Conservation (phyloP, 2,888 invertebrate species). For the Agonum fuliginosum region DNA sequence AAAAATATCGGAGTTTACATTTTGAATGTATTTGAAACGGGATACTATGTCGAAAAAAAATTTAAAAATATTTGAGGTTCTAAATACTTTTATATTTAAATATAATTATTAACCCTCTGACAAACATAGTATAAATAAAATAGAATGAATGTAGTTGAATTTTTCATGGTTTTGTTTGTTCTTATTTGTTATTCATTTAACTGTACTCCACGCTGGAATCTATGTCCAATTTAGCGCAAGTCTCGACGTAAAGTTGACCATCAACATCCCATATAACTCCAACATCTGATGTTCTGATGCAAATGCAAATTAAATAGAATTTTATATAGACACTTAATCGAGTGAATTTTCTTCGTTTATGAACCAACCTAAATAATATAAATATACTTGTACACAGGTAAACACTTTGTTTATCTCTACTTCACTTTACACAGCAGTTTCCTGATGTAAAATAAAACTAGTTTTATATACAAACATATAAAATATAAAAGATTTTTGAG, state of each 20-base stretch:
- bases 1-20: too few species aligned
- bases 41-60: too few species aligned
- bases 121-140: too few species aligned
- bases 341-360: slow-evolving; percentile 28
- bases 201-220: too few species aligned
- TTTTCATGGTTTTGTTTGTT: too few species aligned
- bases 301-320: slow-evolving; percentile 30
- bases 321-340: neutral
- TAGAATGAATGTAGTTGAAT: too few species aligned
- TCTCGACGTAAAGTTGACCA: slow-evolving; percentile 12
- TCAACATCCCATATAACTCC: slow-evolving; percentile 28
- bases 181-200: too few species aligned
- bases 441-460: slow-evolving; percentile 6
- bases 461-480: slow-evolving; percentile 17
- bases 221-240: too few species aligned
- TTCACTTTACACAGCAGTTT: slow-evolving; percentile 5
- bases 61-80: too few species aligned
- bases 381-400: slow-evolving; percentile 24
- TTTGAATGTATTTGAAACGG: too few species aligned
- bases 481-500: slow-evolving; percentile 1
- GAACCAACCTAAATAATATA: slow-evolving; percentile 28
- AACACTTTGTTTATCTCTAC: slow-evolving; percentile 37
- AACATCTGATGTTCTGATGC: slow-evolving; percentile 39
- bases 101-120: too few species aligned
- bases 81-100: too few species aligned